phyloP scores from a whole-genome alignment of 2,113 vertebrate species.

The Crocuta crocuta region DNA sequence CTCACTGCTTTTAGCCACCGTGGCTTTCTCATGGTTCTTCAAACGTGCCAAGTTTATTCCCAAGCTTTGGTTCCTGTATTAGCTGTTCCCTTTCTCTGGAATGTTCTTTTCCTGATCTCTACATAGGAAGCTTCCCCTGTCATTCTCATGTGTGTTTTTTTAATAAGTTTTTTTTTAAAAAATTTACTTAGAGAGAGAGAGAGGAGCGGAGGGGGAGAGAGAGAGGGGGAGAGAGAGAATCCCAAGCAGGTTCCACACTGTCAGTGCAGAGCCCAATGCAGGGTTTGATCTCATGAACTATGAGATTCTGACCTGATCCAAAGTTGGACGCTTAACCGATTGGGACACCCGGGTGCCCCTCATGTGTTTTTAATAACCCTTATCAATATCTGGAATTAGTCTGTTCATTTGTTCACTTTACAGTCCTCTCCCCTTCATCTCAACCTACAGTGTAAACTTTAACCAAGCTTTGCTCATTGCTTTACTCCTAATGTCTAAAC shows the following conservation, averaged over 20 bases:
- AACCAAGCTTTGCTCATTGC: not conserved
- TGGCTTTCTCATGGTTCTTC: not conserved
- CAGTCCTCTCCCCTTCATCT: not conserved
- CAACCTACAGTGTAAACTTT: not conserved
- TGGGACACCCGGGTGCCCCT: too few relatives aligned
- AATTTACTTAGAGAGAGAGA: too few relatives aligned
- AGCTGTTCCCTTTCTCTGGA: not conserved
- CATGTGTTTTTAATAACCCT: not conserved
- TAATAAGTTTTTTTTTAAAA: too few relatives aligned
- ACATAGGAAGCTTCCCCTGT: not conserved
- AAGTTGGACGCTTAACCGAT: too few relatives aligned
- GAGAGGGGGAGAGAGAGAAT: too few relatives aligned
- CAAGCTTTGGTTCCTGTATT: constrained; percentile 4
- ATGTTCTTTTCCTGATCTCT: not conserved
- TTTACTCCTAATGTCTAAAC: constrained; percentile 14
- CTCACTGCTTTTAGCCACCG: not conserved
- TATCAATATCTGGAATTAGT: not conserved
- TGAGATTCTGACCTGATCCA: too few relatives aligned
- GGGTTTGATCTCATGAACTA: too few relatives aligned
- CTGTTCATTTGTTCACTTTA: constrained; percentile 44
- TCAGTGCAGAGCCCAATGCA: too few relatives aligned
- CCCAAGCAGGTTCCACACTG: too few relatives aligned
- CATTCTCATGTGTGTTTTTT: not conserved
- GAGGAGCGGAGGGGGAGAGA: too few relatives aligned
- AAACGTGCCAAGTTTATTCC: not conserved